Evolutionary conservation across 2,113 vertebrate species (phyloP).

Genomic region (Helogale parvula): DNA sequence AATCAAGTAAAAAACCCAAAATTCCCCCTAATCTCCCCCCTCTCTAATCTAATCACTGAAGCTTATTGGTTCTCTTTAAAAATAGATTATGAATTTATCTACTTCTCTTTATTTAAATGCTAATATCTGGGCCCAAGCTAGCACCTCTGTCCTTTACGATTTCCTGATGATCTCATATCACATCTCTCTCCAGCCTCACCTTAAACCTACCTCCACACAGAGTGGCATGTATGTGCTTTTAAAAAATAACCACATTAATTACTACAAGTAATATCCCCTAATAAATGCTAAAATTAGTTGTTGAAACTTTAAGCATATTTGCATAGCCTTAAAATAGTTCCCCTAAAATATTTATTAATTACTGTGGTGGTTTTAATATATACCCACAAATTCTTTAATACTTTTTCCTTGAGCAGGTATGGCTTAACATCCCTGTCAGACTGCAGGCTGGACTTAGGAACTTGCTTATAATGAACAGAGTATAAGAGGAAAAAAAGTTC

Average conservation of each 20-base stretch:
- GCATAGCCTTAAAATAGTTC: not conserved
- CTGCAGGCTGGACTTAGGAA: not conserved
- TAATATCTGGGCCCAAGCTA: not conserved
- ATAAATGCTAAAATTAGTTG: slow-evolving; percentile 17
- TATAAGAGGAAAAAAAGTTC: not conserved
- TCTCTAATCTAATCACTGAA: slow-evolving; percentile 5
- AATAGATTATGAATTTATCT: not conserved
- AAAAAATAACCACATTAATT: not conserved
- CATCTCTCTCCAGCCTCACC: not conserved
- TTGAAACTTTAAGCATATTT: not conserved
- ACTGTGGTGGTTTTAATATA: not conserved
- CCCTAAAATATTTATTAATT: not conserved
- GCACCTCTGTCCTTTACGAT: not conserved
- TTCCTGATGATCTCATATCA: not conserved
- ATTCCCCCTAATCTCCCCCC: not conserved
- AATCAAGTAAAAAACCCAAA: not conserved
- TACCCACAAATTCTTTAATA: not conserved
- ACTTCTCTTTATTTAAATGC: not conserved
- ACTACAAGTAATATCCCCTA: not conserved
- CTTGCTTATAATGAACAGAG: not conserved
- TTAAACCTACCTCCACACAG: slow-evolving; percentile 10
- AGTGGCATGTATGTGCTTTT: not conserved
- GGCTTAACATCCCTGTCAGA: not conserved
- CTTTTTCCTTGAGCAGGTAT: not conserved
- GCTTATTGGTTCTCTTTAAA: not conserved